A percentile compares a stretch with the other conserved stretches of the same genome.
Evolutionary conservation across 2,113 vertebrate genomes (phyloP).

Genomic region (Oreamnos americanus): DNA sequence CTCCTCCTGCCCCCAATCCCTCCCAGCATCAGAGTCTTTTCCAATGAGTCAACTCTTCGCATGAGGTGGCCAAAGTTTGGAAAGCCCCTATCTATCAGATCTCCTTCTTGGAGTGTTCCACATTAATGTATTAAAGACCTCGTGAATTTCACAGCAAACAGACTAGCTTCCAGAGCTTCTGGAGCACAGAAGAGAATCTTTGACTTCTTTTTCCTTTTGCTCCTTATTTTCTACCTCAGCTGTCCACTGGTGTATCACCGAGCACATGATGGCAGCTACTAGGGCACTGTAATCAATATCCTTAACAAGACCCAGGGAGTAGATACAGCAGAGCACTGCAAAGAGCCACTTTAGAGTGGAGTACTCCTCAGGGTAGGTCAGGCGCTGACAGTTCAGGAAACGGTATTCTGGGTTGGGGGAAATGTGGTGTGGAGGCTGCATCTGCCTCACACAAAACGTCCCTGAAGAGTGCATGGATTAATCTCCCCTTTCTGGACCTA

Average conservation of each 20-base stretch:
- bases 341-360: background rate
- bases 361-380: fast-evolving
- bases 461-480: fast-evolving
- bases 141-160: background rate
- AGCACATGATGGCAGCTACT: fast-evolving
- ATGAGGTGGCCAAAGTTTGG: background rate
- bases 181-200: too few species aligned
- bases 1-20: too few species aligned
- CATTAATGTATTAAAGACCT: background rate
- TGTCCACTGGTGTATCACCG: fast-evolving
- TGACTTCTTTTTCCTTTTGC: background rate
- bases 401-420: too few species aligned
- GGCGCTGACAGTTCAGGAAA: fast-evolving
- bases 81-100: background rate
- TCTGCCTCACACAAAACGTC: background rate
- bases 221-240: background rate
- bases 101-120: background rate
- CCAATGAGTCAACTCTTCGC: too few species aligned
- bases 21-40: too few species aligned
- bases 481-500: background rate
- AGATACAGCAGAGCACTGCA: fast-evolving
- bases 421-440: background rate
- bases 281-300: fast-evolving
- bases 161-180: background rate
- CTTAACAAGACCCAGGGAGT: background rate